Evolutionary conservation across 2,797 vertebrate species (phyloP), one percentile per base, ranked within the genome.

Genomic region (Glyptemys insculpta): DNA sequence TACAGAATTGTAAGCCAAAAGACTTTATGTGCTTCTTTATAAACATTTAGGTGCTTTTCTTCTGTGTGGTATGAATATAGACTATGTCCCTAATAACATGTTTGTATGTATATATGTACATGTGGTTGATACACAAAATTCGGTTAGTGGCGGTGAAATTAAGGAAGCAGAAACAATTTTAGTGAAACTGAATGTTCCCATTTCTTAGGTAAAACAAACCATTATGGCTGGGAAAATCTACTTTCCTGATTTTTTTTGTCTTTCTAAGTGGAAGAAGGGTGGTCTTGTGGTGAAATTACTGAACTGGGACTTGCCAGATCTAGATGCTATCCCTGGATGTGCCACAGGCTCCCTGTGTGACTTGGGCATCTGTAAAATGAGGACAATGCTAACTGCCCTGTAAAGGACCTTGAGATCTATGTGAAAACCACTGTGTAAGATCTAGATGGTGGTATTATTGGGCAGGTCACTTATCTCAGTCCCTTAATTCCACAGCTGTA

Each of bases 1-100:
- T 83, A 59, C 15, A 86, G 89, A 92, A 88, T 21, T 84, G n/a
- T 56, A 87, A 91, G 87, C 15, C 1, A 80, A 93, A 92, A 89
- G 80, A 53, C 34, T 93, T 21, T 29, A 81, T 92, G 65, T 5
- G 18, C 4, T 84, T 94, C 41, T 92, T 92, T 44, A n/a, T 80
- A 83, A 91, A 82, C 41, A 18, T 72, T 90, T 86, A 19, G 12
- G 27, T 85, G 49, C 4, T 29, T 93, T 94, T 93, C 93, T 81
- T 72, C 53, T 85, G 44, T 93, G 53, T 79, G 68, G 0, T 2
- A 44, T 94, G n/a, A 57, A 3, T 83, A 59, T 54, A 59, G 37
- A 79, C 21, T 84, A 31, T 80, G 8, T 8, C 85, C 8, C n/a
- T 65, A n/a, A 65, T 34, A 65, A 92, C 53, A 16, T 4, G 0